phyloP scores from a whole-genome alignment of 1,140 invertebrate genomes.

The Nilaparvata lugens region DNA sequence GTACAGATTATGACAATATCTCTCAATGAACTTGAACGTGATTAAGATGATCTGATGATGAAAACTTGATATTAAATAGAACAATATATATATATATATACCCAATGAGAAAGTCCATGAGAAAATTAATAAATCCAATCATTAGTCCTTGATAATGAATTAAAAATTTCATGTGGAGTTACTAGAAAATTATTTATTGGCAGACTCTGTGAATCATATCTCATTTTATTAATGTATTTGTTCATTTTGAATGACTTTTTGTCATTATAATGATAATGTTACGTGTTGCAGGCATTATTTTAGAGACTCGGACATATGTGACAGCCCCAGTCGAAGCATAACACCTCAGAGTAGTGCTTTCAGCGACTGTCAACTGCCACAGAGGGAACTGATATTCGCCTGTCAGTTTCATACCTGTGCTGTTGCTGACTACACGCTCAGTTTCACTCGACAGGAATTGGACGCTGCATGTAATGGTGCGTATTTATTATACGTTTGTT shows the following conservation, averaged over 20 bases:
- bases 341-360: conserved; percentile 13
- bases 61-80: too few relatives aligned
- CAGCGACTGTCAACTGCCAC: conserved; percentile 12
- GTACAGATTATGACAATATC: too few relatives aligned
- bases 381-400: conserved; percentile 57
- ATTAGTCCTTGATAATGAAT: too few relatives aligned
- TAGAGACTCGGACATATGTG: conserved; percentile 11
- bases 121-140: too few relatives aligned
- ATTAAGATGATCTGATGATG: too few relatives aligned
- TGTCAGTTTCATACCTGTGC: conserved; percentile 91
- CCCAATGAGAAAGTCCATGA: too few relatives aligned
- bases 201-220: too few relatives aligned
- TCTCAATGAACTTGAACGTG: too few relatives aligned
- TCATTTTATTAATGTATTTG: background rate
- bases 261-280: too few relatives aligned
- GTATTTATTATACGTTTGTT: conserved; percentile 20
- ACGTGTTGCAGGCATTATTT: conserved; percentile 23
- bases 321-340: conserved; percentile 21
- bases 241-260: background rate
- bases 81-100: too few relatives aligned
- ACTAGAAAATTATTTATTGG: too few relatives aligned
- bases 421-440: conserved; percentile 68
- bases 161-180: too few relatives aligned
- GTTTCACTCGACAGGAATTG: conserved; percentile 75
- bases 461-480: conserved; percentile 72